Base-by-base conservation (phyloP, 2,888 invertebrate species). In the Plusia festucae region DNA sequence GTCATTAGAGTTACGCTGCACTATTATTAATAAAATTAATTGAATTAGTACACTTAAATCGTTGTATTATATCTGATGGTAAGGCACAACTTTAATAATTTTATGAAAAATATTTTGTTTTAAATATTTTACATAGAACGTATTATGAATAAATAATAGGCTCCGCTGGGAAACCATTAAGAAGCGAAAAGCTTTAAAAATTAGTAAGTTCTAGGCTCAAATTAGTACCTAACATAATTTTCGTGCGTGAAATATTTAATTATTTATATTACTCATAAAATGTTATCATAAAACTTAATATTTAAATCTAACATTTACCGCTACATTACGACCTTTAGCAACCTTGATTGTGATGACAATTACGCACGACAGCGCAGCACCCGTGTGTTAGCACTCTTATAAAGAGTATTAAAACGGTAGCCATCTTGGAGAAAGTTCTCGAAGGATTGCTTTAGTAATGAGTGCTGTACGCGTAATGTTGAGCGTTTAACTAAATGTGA, bases 341-440 rank as follows among this genome's bases (percentile, higher is more conserved):
- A 22, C 73, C 68, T 73, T 27, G 61, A 73, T 73, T 51, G 73
- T 60, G 46, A 60, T 62, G 60, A 73, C 68, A 67, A 60, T 77
- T 73, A 71, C 66, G 65, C 68, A 70, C 78, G 68, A 60, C 60
- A 32, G 27, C 68, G 18, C 63, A 32, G 27, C 68, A n/a, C 63
- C 53, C 59, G 66, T 79, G 65, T 76, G 69, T 60, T 64, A 63
- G 63, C 20, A 18, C 61, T 76, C 66, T 71, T 82, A 73, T 63
- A 61, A 84, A 60, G 84, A 84, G 87, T 89, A 89, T 88, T 88
- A 87, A 90, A 88, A 85, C 80, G 4, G 83, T 70, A 86, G 86
- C 87, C 87, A 88, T 91, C 81, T 87, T 87, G 82, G 65, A 69
- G 85, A 89, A 89, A 90, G 81, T 90, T 90, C 83, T 79, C 78